Conservation (phyloP, 1,140 invertebrate species). For the Acromyrmex heyeri region DNA sequence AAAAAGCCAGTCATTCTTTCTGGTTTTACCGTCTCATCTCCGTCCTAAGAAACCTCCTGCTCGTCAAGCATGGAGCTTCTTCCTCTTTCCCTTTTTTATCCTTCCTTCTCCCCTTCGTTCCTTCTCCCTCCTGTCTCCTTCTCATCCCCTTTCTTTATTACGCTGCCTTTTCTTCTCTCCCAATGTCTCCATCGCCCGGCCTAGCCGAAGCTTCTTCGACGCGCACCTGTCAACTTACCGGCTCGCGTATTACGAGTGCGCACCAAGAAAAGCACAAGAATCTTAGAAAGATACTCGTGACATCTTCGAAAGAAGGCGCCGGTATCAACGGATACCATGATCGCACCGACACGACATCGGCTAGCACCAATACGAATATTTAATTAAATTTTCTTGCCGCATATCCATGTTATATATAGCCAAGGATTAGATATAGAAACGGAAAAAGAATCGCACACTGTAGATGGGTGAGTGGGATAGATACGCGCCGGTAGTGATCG, state of each 20-base stretch:
- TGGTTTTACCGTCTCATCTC: conserved; percentile 60
- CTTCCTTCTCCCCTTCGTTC: neutral
- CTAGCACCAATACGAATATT: conserved; percentile 25
- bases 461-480: neutral
- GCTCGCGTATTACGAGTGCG: conserved; percentile 13
- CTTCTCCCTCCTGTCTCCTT: neutral
- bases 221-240: conserved; percentile 43
- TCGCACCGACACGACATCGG: conserved; percentile 6
- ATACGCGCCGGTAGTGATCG: conserved; percentile 28
- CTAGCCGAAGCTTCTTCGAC: conserved; percentile 7
- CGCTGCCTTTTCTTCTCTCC: neutral
- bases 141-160: neutral
- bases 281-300: neutral
- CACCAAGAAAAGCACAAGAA: conserved; percentile 32
- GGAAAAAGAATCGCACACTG: neutral
- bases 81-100: neutral
- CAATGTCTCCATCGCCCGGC: neutral
- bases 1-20: neutral
- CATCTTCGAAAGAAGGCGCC: conserved; percentile 2
- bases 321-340: conserved; percentile 14
- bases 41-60: conserved; percentile 37
- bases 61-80: neutral
- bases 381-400: conserved; percentile 51
- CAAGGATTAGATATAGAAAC: neutral
- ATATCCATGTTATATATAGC: conserved; percentile 7